Base-by-base conservation (phyloP, 2,113 vertebrate species). In the Australoheros scitulus region DNA sequence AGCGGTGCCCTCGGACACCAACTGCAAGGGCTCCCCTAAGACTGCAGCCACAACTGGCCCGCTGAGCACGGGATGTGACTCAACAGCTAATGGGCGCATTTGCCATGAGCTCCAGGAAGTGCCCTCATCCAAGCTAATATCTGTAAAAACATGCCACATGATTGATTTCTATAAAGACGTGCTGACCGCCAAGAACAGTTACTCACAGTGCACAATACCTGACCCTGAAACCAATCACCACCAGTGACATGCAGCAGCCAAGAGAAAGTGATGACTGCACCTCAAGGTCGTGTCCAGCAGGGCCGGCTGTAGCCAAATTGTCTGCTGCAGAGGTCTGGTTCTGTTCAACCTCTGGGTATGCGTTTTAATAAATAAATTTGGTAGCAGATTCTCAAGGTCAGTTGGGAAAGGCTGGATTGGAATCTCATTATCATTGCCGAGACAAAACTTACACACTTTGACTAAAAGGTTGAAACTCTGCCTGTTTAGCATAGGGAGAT, bases 1-100 rank as follows among this genome's bases (percentile, higher is more conserved):
- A 89, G 89, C 34, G 68, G 87, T 83, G 91, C 87, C 86, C 87
- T 89, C 82, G 81, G 88, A 92, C 92, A 93, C 93, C 93, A 94
- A 93, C 94, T 92, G 91, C 92, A 89, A 87, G 83, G 85, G 86
- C 86, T 90, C 89, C 89, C 91, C 58, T 60, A 84, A 93, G 93
- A 87, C 88, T 2, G 75, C 87, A 81, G 88, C 89, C 89, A 94
- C 90, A 92, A 92, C 91, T 86, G 93, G 91, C 89, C 91, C 55
- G 76, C 91, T 59, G 93, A 88, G 87, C 82, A 77, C 17, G 83
- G 81, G 84, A 89, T 88, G 93, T 83, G 91, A 92, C 93, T 93
- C 91, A 88, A 84, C 57, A 56, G 83, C 81, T 86, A 90, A 76
- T 18, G 47, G 76, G 87, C 85, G 8, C 83, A 68, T 77, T 87